Base-by-base conservation (phyloP, 2,113 vertebrate genomes). In the Alligator mississippiensis region DNA sequence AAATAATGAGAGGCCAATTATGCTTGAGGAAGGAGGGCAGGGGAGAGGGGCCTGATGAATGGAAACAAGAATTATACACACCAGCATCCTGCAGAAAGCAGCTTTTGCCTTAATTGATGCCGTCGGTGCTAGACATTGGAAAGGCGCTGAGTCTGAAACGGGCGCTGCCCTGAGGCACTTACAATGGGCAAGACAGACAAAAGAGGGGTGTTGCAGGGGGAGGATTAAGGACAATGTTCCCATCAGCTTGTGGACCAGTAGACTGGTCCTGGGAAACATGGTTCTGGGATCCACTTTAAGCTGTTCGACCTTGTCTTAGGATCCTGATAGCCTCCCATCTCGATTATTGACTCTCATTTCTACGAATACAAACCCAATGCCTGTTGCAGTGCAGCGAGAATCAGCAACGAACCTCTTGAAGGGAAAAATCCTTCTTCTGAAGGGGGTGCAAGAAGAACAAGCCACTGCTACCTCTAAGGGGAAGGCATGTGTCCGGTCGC, bases 51-150 rank as follows among this genome's bases (percentile, higher is more conserved):
- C 47, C 55, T 95, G 63, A 78, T 25, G 66, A 91, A 57, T 14
- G 68, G 30, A 54, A 90, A 24, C 64, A 82, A 90, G 54, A 19
- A 27, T 21, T 30, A 75, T 72, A 80, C 78, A 83, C 3, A 16
- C 27, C 21, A 59, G 88, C 91, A 72, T 83, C 16, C 54, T 54
- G 30, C 9, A 0, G 4, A 86, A 93, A 80, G 27, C 9, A 85
- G 11, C 18, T 72, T 80, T 87, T 63, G 66, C 62, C 11, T 87
- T 81, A 1, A 0, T 10, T n/a, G 9, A 12, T 0, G 1, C 28
- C 74, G 47, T 15, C 12, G 3, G 0, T 6, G 12, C 0, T 1
- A 64, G 75, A 30, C 21, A 11, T 9, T 0, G 0, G 4, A 0
- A 0, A 13, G 9, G 18, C 5, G 4, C 13, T 54, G 60, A 2